Evolutionary conservation across 1,140 invertebrate genomes (phyloP).

Genomic region (Ericerus pela): DNA sequence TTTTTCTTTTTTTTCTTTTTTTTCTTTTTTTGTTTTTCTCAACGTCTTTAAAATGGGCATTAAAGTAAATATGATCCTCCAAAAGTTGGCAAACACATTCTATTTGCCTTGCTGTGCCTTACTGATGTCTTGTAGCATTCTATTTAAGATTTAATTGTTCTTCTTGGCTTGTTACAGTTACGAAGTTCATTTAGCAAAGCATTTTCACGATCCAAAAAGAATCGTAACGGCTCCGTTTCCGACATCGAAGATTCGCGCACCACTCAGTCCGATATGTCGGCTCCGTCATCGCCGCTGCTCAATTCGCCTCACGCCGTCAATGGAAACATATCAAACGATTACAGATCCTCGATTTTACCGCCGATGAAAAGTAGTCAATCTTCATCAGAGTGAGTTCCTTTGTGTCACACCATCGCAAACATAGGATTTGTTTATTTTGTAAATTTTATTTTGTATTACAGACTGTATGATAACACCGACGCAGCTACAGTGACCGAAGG

Average conservation of each 20-base stretch:
- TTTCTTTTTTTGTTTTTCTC: too few species aligned
- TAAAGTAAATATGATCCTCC: neutral
- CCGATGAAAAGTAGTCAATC: slow-evolving; percentile 33
- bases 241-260: slow-evolving; percentile 40
- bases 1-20: too few species aligned
- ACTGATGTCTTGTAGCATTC: too few species aligned
- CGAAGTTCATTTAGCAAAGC: slow-evolving; percentile 94
- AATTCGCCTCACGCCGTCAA: slow-evolving; percentile 26
- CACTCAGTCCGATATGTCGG: slow-evolving; percentile 31
- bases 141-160: too few species aligned
- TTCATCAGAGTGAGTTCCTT: slow-evolving; percentile 35
- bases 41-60: too few species aligned
- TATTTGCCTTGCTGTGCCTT: too few species aligned
- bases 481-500: neutral
- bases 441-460: neutral
- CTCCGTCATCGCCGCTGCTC: slow-evolving; percentile 32
- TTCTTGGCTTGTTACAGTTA: slow-evolving; percentile 50
- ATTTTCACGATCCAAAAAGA: slow-evolving; percentile 66
- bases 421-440: neutral
- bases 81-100: too few species aligned
- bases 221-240: slow-evolving; percentile 43
- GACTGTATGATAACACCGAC: slow-evolving; percentile 14
- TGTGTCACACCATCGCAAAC: slow-evolving; percentile 1
- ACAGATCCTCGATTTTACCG: neutral
- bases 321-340: slow-evolving; percentile 16